A percentile compares a stretch with the other conserved stretches of the same genome.
These are phyloP conservation scores for Thecocarcelia acutangulata DNA, from an alignment of 2,888 invertebrate genomes.

Conservation along the genomic window DNA sequence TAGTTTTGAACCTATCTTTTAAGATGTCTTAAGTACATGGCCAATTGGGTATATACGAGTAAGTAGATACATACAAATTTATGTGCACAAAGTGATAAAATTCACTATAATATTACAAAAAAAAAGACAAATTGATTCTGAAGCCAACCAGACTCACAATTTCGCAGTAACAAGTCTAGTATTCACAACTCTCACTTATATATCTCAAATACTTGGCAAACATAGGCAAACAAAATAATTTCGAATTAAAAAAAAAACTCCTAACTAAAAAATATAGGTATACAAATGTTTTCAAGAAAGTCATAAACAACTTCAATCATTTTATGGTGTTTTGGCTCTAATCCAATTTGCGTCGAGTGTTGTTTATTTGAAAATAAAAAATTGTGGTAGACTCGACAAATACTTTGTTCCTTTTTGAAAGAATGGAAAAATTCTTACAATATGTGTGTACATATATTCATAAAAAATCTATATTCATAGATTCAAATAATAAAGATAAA, in stretches of 20 bases:
- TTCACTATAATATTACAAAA: too few relatives aligned
- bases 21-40: too few relatives aligned
- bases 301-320: conserved; percentile 66
- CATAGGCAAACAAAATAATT: background rate
- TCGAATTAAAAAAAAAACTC: conserved; percentile 4
- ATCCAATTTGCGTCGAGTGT: conserved; percentile 60
- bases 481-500: conserved; percentile 20
- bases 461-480: conserved; percentile 44
- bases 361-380: conserved; percentile 55
- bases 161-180: background rate
- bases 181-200: conserved; percentile 51
- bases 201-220: conserved; percentile 43
- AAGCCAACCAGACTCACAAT: background rate
- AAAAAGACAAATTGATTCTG: too few relatives aligned
- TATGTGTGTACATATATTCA: background rate
- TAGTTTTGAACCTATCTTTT: too few relatives aligned
- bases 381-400: conserved; percentile 38
- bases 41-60: too few relatives aligned
- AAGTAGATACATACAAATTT: too few relatives aligned
- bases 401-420: conserved; percentile 1
- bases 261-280: conserved; percentile 5
- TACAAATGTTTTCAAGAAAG: conserved; percentile 52
- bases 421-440: background rate
- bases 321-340: conserved; percentile 57
- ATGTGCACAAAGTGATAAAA: too few relatives aligned